Conservation (phyloP, 2,888 invertebrate genomes). For the Himalopsyche tibetana region DNA sequence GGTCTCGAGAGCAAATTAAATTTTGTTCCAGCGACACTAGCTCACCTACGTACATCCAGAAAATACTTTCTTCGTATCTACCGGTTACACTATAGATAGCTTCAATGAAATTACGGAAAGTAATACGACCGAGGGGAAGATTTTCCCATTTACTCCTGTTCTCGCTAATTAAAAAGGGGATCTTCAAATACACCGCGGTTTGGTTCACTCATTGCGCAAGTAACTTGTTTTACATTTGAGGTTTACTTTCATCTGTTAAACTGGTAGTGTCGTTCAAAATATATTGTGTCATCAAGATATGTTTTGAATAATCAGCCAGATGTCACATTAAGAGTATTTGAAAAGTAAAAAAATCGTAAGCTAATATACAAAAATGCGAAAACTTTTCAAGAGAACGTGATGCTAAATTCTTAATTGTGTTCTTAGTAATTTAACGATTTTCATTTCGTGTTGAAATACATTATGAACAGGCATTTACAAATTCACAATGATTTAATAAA, state of each 20-base stretch:
- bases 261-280: background rate
- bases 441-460: too few relatives aligned
- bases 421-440: too few relatives aligned
- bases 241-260: background rate
- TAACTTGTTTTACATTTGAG: background rate
- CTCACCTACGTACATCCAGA: background rate
- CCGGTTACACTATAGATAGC: background rate
- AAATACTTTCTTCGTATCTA: too few relatives aligned
- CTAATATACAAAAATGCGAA: too few relatives aligned
- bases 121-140: constrained; percentile 6
- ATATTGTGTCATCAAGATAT: too few relatives aligned
- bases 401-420: too few relatives aligned
- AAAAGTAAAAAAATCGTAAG: too few relatives aligned
- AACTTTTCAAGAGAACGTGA: too few relatives aligned
- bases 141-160: constrained; percentile 33
- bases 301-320: too few relatives aligned
- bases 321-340: too few relatives aligned
- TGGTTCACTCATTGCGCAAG: constrained; percentile 1
- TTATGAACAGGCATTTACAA: too few relatives aligned
- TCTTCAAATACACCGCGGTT: background rate
- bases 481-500: too few relatives aligned
- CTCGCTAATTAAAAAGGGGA: constrained; percentile 40
- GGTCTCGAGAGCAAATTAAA: constrained; percentile 15
- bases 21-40: background rate
- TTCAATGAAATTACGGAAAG: constrained; percentile 36